Evolutionary conservation across 2,888 invertebrate species (phyloP).

Genomic region (Drosophila kanekoi): DNA sequence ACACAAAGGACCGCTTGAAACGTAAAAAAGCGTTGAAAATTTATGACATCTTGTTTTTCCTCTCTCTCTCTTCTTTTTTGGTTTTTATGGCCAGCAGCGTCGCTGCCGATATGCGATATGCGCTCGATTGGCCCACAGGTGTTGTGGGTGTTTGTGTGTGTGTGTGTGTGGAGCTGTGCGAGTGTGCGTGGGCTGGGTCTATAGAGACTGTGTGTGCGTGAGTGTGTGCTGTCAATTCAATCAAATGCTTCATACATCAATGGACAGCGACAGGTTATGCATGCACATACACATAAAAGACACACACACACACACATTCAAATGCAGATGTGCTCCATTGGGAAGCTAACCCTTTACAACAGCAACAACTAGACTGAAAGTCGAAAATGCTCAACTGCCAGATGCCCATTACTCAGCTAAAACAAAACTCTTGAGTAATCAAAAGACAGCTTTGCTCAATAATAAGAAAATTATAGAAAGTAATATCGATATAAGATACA

Average conservation of each 20-base stretch:
- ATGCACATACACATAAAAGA: conserved; percentile 17
- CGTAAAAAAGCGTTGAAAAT: conserved; percentile 65
- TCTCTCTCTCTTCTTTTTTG: conserved; percentile 5
- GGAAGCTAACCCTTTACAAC: conserved; percentile 39
- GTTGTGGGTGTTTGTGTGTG: conserved; percentile 11
- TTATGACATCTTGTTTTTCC: conserved; percentile 72
- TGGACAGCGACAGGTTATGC: conserved; percentile 58
- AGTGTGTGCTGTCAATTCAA: conserved; percentile 73
- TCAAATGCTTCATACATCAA: conserved; percentile 82
- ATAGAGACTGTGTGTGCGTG: conserved; percentile 16
- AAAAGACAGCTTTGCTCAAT: background rate
- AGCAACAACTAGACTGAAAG: conserved; percentile 1
- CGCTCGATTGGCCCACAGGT: conserved; percentile 73
- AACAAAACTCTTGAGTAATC: background rate
- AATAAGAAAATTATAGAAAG: too few species aligned
- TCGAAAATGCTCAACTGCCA: background rate
- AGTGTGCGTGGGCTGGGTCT: background rate
- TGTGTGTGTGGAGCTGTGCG: background rate
- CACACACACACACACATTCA: background rate
- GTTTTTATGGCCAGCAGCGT: conserved; percentile 69
- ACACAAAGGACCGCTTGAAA: conserved; percentile 35
- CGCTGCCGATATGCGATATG: conserved; percentile 71
- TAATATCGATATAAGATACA: too few species aligned
- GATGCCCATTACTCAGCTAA: conserved; percentile 4
- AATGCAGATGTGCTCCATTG: conserved; percentile 48